Evolutionary conservation across 2,113 vertebrate species (phyloP).

Genomic region (Kryptolebias marmoratus): DNA sequence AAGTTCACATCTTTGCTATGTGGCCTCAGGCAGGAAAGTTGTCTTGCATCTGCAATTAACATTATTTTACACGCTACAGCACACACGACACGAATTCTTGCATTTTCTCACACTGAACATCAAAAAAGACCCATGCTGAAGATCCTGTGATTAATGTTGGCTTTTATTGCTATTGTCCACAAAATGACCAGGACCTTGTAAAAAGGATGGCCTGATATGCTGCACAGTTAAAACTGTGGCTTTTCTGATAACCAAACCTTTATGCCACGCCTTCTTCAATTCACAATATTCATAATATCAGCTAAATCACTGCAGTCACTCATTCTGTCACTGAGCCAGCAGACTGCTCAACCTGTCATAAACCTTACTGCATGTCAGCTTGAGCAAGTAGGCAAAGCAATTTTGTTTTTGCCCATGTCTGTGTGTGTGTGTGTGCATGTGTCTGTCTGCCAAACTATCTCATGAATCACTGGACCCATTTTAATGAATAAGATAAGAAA

Average conservation of each 20-base stretch:
- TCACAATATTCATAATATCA: conserved; percentile 29
- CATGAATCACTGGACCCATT: too few species aligned
- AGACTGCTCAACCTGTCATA: not conserved
- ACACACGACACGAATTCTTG: not conserved
- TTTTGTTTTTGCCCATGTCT: too few species aligned
- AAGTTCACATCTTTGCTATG: conserved; percentile 21
- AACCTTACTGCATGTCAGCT: conserved; percentile 12
- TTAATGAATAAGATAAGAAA: too few species aligned
- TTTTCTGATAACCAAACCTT: conserved; percentile 45
- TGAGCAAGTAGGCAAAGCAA: not conserved
- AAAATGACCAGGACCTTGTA: not conserved
- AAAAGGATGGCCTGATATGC: conserved; percentile 18
- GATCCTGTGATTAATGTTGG: conserved; percentile 4
- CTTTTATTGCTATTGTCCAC: not conserved
- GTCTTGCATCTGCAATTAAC: conserved; percentile 34
- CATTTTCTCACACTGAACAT: conserved; percentile 5
- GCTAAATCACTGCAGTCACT: conserved; percentile 19
- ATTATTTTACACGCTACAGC: conserved; percentile 14
- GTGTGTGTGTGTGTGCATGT: too few species aligned
- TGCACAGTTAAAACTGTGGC: conserved; percentile 42
- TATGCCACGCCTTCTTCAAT: conserved; percentile 36
- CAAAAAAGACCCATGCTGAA: not conserved
- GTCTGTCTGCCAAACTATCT: too few species aligned
- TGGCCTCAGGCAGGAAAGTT: conserved; percentile 24
- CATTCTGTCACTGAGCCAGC: conserved; percentile 37